Base-by-base conservation (phyloP, 1,140 invertebrate genomes). In the Diplogasteroides magnus region DNA sequence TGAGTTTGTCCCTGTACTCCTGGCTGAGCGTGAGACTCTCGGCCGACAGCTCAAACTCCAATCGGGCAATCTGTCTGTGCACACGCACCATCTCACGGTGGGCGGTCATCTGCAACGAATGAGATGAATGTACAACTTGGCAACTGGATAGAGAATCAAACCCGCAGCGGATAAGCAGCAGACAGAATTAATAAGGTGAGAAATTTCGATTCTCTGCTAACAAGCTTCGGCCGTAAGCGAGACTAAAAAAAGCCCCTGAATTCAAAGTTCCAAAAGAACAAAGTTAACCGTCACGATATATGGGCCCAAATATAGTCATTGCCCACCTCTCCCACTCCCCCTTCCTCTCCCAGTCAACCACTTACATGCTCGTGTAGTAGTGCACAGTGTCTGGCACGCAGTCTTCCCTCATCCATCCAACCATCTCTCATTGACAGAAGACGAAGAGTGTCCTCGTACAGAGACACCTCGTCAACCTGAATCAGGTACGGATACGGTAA, bases 21-120 rank as follows among this genome's bases (percentile, higher is more conserved):
- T 72, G 64, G 57, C 70, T 67, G 59, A 72, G 70, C 15, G 37
- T 27, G 6, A 72, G 63, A 26, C 60, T 65, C 48, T 68, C 66
- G 26, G 31, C 28, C 2, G 70, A 72, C 1, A 72, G 65, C 15
- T 63, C 31, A 26, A 67, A 68, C 28, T 67, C 32, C 2, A 72
- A 55, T 26, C 28, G 3, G 25, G 27, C 23, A 19, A 67, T 57
- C 14, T 55, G 55, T 23, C 61, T 23, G 25, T 72, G 64, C 25
- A 72, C 37, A 29, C 19, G n/a, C 3, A 55, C 29, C 6, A 23
- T 15, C 27, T 61, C 37, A 28, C 67, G 67, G 15, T 61, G 32
- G 14, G 31, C 1, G 11, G 19, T 2, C 13, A 68, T 59, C 67
- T 68, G 60, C 25, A 68, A 68, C 2, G 28, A 60, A 23, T 14